These are phyloP conservation scores for Sussaba pulchella DNA, from an alignment of 2,888 invertebrate genomes.

Conservation along the genomic window DNA sequence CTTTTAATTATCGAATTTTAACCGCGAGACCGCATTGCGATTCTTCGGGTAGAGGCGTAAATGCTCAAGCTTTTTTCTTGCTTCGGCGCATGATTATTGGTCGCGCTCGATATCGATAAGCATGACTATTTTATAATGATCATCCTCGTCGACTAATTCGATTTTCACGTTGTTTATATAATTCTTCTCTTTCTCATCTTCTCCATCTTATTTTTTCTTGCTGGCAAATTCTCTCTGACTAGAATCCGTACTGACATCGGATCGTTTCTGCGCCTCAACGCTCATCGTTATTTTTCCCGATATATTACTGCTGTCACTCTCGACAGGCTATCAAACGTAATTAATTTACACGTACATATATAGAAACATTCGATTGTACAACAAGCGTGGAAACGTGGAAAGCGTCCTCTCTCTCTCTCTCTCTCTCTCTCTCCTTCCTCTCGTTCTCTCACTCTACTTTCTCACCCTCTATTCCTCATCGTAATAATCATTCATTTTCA, in stretches of 20 bases:
- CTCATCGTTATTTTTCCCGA: slow-evolving; percentile 32
- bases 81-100: slow-evolving; percentile 65
- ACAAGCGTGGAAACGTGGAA: slow-evolving; percentile 75
- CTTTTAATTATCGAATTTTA: slow-evolving; percentile 53
- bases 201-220: slow-evolving; percentile 42
- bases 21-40: slow-evolving; percentile 52
- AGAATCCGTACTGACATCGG: slow-evolving; percentile 70
- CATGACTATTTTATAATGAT: slow-evolving; percentile 61
- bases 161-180: slow-evolving; percentile 49
- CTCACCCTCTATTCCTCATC: not conserved
- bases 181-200: slow-evolving; percentile 25
- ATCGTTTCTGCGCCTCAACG: slow-evolving; percentile 43
- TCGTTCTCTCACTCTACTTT: slow-evolving; percentile 21
- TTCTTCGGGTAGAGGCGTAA: slow-evolving; percentile 57
- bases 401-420: slow-evolving; percentile 68
- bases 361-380: slow-evolving; percentile 79
- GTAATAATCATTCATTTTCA: slow-evolving; percentile 17
- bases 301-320: slow-evolving; percentile 69
- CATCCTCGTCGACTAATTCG: slow-evolving; percentile 61
- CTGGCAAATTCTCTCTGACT: slow-evolving; percentile 74
- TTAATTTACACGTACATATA: slow-evolving; percentile 75
- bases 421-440: slow-evolving; percentile 44
- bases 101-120: slow-evolving; percentile 65
- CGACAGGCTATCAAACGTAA: slow-evolving; percentile 73
- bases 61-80: slow-evolving; percentile 58